Percentiles rank a stretch among this genome's conserved stretches.
phyloP scores from a whole-genome alignment of 2,888 invertebrate species.

The Stenchaetothrips biformis region DNA sequence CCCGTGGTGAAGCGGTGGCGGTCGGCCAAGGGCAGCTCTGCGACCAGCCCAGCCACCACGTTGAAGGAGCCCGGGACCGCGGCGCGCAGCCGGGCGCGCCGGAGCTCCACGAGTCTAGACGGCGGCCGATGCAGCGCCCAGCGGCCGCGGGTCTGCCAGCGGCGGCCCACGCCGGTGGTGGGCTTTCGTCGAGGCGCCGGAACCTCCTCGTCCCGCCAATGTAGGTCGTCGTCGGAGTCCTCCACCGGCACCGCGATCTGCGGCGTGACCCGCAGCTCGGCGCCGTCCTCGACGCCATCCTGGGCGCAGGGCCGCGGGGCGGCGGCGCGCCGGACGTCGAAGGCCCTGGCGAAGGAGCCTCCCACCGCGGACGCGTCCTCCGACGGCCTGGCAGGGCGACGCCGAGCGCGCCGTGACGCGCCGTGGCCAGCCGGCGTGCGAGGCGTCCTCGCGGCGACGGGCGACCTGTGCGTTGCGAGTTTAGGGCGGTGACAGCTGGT shows the following conservation, averaged over 20 bases:
- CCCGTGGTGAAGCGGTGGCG: not conserved
- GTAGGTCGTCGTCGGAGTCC: not conserved
- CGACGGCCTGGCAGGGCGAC: not conserved
- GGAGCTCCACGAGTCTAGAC: not conserved
- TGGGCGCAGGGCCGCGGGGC: not conserved
- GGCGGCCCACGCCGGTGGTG: not conserved
- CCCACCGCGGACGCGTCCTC: not conserved
- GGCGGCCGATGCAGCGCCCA: not conserved
- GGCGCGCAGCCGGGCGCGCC: not conserved
- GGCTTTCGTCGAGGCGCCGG: not conserved
- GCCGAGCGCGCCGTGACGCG: not conserved
- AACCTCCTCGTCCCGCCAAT: not conserved
- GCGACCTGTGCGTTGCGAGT: not conserved
- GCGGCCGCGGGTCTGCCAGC: not conserved
- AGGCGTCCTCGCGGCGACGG: not conserved
- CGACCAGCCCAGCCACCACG: not conserved
- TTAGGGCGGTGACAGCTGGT: not conserved
- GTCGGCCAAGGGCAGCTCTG: not conserved
- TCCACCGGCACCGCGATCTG: not conserved
- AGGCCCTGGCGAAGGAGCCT: not conserved
- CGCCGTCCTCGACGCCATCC: not conserved
- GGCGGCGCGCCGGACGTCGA: not conserved
- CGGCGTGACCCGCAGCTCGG: not conserved
- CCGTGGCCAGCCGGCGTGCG: not conserved
- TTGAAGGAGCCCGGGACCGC: not conserved